Evolutionary conservation across 2,888 invertebrate species (phyloP), one percentile per base, ranked within the genome.

Genomic region (Meta bourneti): DNA sequence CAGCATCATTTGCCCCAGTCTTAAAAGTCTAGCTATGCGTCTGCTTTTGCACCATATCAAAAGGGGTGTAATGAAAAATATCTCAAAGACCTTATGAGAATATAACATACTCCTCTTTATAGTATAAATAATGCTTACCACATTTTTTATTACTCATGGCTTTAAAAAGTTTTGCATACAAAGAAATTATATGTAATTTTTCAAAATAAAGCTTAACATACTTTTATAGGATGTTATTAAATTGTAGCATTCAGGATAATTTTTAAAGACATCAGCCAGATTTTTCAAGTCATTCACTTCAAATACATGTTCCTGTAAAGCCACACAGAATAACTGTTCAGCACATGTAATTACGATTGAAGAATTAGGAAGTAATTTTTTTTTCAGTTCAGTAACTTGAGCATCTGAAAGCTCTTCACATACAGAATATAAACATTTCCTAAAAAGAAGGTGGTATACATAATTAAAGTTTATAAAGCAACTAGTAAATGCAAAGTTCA

Each of bases 301-400:
- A 54, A 79, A 72, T 79, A 69, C 51, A 71, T 71, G n/a, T 16
- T 16, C 13, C 6, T 61, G 0, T 70, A 79, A 79, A 7, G 87
- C 72, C 20, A 16, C 7, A 52, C 78, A 79, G 52, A 87, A 70
- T 20, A 87, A 71, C 51, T 87, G 78, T 79, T 87, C 87, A n/a
- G 87, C 79, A 72, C 79, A 87, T n/a, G 69, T 51, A 8, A 87
- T 16, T 34, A 71, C 9, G 16, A 34, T 6, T 7, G 52, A 79
- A 71, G 19, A 1, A 9, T 49, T 48, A 48, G n/a, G 70, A 52
- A 79, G 75, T 8, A 72, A 71, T 11, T 87, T 71, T 79, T 54
- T 78, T 34, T 87, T 79, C 6, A 78, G 51, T 8, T 52, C 51
- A 0, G n/a, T 13, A 9, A 87, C 51, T n/a, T 87, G 78, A 52